Base-by-base conservation (phyloP, 92 coral and sea anemone species). In the Zoanthus gigantus region DNA sequence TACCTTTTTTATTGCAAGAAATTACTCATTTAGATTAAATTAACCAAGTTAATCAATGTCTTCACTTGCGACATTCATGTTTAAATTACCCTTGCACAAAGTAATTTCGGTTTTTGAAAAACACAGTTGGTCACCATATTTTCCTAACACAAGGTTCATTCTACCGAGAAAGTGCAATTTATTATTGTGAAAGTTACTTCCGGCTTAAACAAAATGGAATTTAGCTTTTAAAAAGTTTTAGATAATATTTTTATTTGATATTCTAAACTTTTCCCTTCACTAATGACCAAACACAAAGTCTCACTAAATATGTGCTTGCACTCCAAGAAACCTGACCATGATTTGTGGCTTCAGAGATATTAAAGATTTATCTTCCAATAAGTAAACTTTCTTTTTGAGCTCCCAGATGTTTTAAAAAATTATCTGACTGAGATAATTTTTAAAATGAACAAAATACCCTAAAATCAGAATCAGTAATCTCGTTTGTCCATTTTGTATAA, bases 211-310 rank as follows among this genome's bases (percentile, higher is more conserved):
- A n/a, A 17, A 18, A 9, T 10, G 9, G 29, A 9, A 63, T 17
- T 18, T 58, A 18, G 3, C 23, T 3, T 63, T 23, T 23, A 23
- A 23, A 6, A 17, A 17, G 17, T 63, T n/a, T 14, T 9, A 4
- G 69, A 63, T 63, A 63, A 63, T n/a, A 63, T 63, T 63, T 18
- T 63, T 8, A 63, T 63, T n/a, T 63, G 32, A 63, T 63, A 63
- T 63, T 63, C 69, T 18, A 28, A 63, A 17, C 69, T n/a, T 61
- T 61, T 18, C 31, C 7, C 28, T 61, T 6, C 68, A 61, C 68
- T 61, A 61, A 61, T 61, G 7, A 16, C 18, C 12, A 14, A 18
- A 61, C 68, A 61, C 69, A 7, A 9, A 63, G 29, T 63, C 10
- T 23, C n/a, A 10, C 9, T 63, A 2, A 18, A 63, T 63, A 63